Evolutionary conservation across 2,113 vertebrate genomes (phyloP).

Genomic region (Daubentonia madagascariensis): DNA sequence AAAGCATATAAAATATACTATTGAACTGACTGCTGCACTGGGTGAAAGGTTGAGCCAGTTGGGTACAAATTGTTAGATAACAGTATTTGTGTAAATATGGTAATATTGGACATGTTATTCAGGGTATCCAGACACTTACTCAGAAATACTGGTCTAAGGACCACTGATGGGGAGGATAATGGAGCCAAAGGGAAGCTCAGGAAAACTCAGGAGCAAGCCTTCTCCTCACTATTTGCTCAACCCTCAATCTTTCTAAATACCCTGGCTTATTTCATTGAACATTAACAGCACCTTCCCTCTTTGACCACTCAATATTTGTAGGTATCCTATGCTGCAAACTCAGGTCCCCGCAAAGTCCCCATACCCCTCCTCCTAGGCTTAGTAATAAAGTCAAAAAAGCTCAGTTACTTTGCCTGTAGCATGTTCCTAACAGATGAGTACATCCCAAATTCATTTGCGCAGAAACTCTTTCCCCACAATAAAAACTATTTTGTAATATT

Average conservation of each 20-base stretch:
- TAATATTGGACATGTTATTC: background rate
- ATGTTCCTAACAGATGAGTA: background rate
- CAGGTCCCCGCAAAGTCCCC: background rate
- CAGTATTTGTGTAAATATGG: background rate
- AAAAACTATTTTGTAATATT: background rate
- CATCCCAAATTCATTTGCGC: background rate
- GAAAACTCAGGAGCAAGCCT: background rate
- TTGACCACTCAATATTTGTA: background rate
- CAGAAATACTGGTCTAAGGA: background rate
- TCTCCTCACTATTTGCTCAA: background rate
- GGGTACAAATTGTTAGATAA: background rate
- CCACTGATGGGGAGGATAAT: background rate
- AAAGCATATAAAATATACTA: background rate
- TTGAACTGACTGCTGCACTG: background rate
- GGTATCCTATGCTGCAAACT: background rate
- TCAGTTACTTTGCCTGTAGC: background rate
- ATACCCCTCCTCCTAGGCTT: background rate
- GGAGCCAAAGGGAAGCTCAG: background rate
- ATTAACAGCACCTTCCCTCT: background rate
- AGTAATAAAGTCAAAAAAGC: background rate
- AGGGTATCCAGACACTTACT: background rate
- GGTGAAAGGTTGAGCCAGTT: background rate
- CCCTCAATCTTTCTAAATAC: background rate
- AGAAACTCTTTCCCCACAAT: background rate
- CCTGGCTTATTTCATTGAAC: background rate